Conservation (phyloP, 1,140 invertebrate species). For the Drosophila santomea region DNA sequence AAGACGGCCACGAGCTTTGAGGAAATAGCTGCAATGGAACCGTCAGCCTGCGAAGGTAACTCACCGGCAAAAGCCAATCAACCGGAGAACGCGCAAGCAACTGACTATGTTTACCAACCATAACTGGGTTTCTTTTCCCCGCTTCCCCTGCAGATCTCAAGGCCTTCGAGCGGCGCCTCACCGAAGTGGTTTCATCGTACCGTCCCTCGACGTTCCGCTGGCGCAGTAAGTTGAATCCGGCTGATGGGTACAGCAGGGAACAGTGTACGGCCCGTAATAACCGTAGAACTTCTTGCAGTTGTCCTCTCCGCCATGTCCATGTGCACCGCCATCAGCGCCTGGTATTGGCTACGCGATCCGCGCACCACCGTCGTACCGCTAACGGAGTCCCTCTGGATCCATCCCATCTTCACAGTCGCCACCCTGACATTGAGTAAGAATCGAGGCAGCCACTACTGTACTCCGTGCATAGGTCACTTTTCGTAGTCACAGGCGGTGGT, state of each 20-base stretch:
- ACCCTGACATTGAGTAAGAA: constrained; percentile 91
- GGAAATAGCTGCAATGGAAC: constrained; percentile 78
- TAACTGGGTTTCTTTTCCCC: constrained; percentile 28
- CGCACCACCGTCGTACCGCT: constrained; percentile 94
- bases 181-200: constrained; percentile 97
- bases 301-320: constrained; percentile 93
- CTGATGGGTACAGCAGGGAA: neutral
- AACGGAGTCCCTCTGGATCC: constrained; percentile 95
- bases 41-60: constrained; percentile 81
- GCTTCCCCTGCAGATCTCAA: constrained; percentile 91
- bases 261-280: constrained; percentile 12
- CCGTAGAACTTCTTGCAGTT: constrained; percentile 86
- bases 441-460: neutral
- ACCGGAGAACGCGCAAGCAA: neutral
- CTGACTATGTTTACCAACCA: constrained; percentile 52
- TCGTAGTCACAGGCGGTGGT: neutral
- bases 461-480: neutral
- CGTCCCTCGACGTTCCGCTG: constrained; percentile 96
- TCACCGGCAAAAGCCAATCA: neutral
- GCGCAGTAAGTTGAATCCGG: constrained; percentile 90
- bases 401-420: constrained; percentile 98
- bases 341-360: constrained; percentile 97
- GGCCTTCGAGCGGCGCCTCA: constrained; percentile 97
- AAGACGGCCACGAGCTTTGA: constrained; percentile 76
- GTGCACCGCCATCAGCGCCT: constrained; percentile 95